These are phyloP conservation scores for Drosophila lini DNA, from an alignment of 1,140 invertebrate species.

Conservation along the genomic window DNA sequence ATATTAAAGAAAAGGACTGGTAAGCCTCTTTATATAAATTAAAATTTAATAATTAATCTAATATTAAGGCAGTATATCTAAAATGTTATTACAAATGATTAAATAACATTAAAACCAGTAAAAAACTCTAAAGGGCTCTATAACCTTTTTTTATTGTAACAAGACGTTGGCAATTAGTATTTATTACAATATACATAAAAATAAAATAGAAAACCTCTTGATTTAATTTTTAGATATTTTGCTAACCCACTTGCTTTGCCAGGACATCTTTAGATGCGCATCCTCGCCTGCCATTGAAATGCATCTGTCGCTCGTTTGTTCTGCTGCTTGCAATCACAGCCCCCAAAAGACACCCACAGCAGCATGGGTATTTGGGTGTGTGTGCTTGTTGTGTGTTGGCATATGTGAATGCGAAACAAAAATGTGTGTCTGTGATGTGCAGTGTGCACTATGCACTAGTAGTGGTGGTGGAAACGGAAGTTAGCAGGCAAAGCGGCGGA, in stretches of 20 bases:
- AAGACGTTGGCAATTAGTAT: background rate
- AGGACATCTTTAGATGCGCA: conserved; percentile 20
- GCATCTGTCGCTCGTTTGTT: conserved; percentile 51
- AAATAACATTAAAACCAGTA: too few relatives aligned
- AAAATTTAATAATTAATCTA: too few relatives aligned
- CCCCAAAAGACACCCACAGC: conserved; percentile 22
- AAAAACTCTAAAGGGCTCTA: too few relatives aligned
- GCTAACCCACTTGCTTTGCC: background rate
- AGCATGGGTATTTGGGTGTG: conserved; percentile 2
- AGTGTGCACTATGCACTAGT: conserved; percentile 21
- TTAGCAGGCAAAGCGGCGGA: conserved; percentile 73
- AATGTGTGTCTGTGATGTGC: conserved; percentile 44
- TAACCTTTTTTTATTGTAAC: background rate
- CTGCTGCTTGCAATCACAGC: conserved; percentile 41
- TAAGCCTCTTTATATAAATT: too few relatives aligned
- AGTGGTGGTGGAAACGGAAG: conserved; percentile 53
- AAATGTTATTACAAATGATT: background rate
- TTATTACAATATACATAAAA: background rate
- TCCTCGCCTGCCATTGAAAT: conserved; percentile 10
- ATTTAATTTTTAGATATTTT: background rate
- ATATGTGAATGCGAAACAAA: conserved; percentile 56
- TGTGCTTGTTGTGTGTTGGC: conserved; percentile 25
- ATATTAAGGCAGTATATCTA: too few relatives aligned
- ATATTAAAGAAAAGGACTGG: too few relatives aligned
- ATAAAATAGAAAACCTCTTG: background rate